Evolutionary conservation across 2,888 invertebrate species (phyloP).

Genomic region (Cantharis flavilabris): DNA sequence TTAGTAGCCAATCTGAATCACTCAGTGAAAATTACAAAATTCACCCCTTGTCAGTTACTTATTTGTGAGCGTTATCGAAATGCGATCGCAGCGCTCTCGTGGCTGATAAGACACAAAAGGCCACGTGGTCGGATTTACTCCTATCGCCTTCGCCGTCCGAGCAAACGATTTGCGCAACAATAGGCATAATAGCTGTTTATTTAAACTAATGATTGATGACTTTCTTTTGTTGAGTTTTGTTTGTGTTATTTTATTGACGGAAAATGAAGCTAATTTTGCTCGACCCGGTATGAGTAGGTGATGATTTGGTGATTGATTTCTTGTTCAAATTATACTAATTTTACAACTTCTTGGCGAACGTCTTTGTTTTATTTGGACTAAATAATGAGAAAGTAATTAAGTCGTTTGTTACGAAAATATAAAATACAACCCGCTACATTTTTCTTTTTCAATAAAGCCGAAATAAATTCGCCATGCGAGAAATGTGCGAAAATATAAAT

Average conservation of each 20-base stretch:
- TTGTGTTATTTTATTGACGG: constrained; percentile 29
- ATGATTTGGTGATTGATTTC: constrained; percentile 48
- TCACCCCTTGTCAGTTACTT: constrained; percentile 42
- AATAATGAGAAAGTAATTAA: constrained; percentile 12
- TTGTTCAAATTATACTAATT: constrained; percentile 14
- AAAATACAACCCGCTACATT: neutral
- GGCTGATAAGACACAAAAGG: constrained; percentile 37
- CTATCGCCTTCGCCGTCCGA: constrained; percentile 32
- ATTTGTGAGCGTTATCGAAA: constrained; percentile 46
- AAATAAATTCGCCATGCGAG: neutral
- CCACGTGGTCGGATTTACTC: constrained; percentile 35
- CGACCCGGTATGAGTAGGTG: constrained; percentile 38
- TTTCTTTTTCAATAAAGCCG: neutral
- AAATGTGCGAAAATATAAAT: constrained; percentile 16
- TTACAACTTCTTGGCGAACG: constrained; percentile 9
- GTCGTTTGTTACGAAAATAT: neutral
- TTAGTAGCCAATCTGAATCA: constrained; percentile 44
- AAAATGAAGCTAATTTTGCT: constrained; percentile 38
- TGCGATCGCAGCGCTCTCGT: constrained; percentile 40
- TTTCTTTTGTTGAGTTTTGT: constrained; percentile 41
- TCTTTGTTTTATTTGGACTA: neutral
- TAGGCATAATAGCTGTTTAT: constrained; percentile 44
- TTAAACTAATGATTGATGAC: constrained; percentile 52
- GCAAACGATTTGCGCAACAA: constrained; percentile 44
- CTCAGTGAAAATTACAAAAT: constrained; percentile 43